These are phyloP conservation scores for Pteropus rufus DNA, from an alignment of 2,797 vertebrate genomes.

Conservation along the genomic window DNA sequence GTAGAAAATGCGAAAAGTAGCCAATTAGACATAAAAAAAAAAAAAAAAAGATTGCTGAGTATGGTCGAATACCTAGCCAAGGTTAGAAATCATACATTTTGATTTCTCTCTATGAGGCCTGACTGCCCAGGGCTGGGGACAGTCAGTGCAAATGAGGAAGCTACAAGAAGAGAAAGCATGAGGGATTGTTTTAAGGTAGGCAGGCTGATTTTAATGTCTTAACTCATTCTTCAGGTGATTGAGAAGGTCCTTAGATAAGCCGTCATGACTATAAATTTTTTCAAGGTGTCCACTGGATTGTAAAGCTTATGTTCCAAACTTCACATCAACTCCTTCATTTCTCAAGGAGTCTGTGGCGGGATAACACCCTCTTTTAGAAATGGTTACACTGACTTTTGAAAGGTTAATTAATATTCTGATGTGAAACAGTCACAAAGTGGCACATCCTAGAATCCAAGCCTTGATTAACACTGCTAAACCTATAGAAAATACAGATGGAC, in stretches of 20 bases:
- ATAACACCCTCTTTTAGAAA: neutral
- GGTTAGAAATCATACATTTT: neutral
- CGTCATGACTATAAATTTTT: neutral
- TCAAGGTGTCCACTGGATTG: neutral
- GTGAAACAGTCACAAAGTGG: neutral
- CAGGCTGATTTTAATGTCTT: neutral
- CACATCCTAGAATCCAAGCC: neutral
- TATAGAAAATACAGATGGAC: neutral
- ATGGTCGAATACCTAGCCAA: neutral
- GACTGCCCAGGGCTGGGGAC: neutral
- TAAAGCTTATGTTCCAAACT: neutral
- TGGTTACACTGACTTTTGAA: neutral
- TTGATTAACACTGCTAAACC: neutral
- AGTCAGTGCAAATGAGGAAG: neutral
- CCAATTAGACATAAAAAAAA: slow-evolving; percentile 11
- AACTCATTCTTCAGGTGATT: neutral
- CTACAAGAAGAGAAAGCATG: neutral
- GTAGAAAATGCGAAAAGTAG: neutral
- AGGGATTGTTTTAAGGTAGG: neutral
- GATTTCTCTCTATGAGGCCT: neutral
- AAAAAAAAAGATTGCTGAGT: neutral
- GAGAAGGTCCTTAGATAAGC: neutral
- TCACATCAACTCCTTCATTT: neutral
- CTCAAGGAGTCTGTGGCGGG: neutral
- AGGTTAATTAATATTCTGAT: neutral